Evolutionary conservation across 2,888 invertebrate species (phyloP).

Genomic region (Sturmia bella): DNA sequence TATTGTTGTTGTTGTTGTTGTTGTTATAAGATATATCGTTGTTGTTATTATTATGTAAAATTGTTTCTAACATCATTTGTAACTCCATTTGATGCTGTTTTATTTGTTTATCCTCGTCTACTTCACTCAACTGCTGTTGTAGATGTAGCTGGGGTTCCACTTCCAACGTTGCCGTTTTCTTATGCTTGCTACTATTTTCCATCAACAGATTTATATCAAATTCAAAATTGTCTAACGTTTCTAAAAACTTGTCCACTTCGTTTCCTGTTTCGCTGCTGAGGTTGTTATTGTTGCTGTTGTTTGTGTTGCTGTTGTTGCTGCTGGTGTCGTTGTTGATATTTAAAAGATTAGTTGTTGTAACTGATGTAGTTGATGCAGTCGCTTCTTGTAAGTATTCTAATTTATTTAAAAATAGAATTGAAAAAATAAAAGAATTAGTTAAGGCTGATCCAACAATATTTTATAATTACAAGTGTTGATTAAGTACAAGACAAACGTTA

Average conservation of each 20-base stretch:
- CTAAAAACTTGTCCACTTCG: constrained; percentile 69
- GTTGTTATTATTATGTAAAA: constrained; percentile 62
- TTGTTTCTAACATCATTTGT: constrained; percentile 69
- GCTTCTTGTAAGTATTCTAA: constrained; percentile 78
- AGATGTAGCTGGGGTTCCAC: constrained; percentile 21
- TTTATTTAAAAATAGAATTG: constrained; percentile 13
- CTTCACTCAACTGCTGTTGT: constrained; percentile 46
- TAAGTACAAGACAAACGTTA: too few relatives aligned
- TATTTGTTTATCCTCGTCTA: constrained; percentile 29
- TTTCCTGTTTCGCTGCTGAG: constrained; percentile 71
- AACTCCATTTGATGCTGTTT: constrained; percentile 72
- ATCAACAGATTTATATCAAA: constrained; percentile 79
- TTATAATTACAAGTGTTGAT: background rate
- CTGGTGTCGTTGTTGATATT: constrained; percentile 74
- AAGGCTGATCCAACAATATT: background rate
- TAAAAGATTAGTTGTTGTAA: constrained; percentile 72
- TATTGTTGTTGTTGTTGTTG: constrained; percentile 52
- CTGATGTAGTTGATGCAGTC: constrained; percentile 72
- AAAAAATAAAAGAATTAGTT: background rate
- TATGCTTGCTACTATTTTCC: constrained; percentile 65
- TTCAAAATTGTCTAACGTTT: constrained; percentile 76
- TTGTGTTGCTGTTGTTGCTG: constrained; percentile 73
- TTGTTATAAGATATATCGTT: constrained; percentile 50
- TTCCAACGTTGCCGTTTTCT: constrained; percentile 64
- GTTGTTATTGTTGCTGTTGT: constrained; percentile 72